Base-by-base conservation (phyloP, 1,140 invertebrate genomes). In the Panagrolaimus sp. region DNA sequence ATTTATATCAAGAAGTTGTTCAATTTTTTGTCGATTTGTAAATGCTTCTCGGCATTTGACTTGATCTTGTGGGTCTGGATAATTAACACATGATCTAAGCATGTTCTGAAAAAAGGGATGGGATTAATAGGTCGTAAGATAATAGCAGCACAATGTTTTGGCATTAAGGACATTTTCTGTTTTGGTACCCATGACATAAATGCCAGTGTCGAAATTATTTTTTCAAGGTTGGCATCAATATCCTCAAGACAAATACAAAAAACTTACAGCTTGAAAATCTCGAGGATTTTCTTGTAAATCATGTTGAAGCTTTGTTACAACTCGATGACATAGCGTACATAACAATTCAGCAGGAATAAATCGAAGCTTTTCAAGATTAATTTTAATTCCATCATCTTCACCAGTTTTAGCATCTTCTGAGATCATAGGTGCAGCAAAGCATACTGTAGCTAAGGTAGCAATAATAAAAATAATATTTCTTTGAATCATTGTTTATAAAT, bases 11-110 rank as follows among this genome's bases (percentile, higher is more conserved):
- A 57, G 11, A 27, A 57, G 51, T 57, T 57, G 51, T 57, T 57
- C 51, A 27, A 57, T 57, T 27, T 57, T 57, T 57, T 57, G 51
- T 25, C 51, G 51, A 27, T 57, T 57, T 13, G 51, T 57, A 27
- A 57, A 57, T 11, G 51, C 51, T 11, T 20, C 51, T 9, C 51
- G 11, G 51, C 51, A 57, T 27, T 57, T 57, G 11, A 57, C 51
- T 57, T 57, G 51, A 27, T 57, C 51, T 16, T 13, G 14, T 5
- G 27, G 11, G n/a, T 57, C 51, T 20, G 51, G 51, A 27, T 57
- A 57, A 27, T 57, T 13, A 27, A 20, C 51, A 27, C 51, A 57
- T 11, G 51, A 57, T 57, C 20, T 57, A 27, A 57, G 51, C 51
- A 57, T 57, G n/a, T 57, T 57, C 51, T 57, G n/a, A 4, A 57